Conservation (phyloP, 2,113 vertebrate genomes). For the Choloepus hoffmanni region DNA sequence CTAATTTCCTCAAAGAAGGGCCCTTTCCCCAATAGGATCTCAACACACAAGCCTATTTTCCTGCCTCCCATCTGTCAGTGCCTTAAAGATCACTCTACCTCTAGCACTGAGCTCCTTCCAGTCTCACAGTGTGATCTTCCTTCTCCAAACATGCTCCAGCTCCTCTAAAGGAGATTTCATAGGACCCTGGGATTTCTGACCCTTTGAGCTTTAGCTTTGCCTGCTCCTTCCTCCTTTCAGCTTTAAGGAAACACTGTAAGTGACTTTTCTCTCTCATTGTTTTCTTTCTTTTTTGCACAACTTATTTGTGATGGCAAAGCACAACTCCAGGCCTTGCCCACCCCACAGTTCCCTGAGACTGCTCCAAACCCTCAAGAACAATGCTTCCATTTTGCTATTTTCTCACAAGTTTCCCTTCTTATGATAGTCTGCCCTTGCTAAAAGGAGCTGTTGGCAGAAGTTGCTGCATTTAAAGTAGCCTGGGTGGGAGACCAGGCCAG, state of each 20-base stretch:
- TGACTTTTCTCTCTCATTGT: not conserved
- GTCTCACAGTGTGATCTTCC: not conserved
- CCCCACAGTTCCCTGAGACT: slow-evolving; percentile 48
- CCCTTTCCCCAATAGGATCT: not conserved
- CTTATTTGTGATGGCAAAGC: slow-evolving; percentile 72
- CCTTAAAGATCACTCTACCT: not conserved
- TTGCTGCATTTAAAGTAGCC: slow-evolving; percentile 84
- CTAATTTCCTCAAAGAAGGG: not conserved
- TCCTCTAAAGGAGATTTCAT: not conserved
- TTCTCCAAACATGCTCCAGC: not conserved
- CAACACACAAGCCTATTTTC: not conserved
- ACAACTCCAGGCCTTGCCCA: slow-evolving; percentile 16
- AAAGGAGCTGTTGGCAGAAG: slow-evolving; percentile 86
- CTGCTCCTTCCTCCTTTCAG: not conserved
- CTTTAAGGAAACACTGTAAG: not conserved
- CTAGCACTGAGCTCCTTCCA: not conserved
- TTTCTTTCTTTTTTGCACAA: not conserved
- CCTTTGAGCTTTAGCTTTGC: not conserved
- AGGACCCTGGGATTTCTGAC: not conserved
- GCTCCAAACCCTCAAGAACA: slow-evolving; percentile 81
- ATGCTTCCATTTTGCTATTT: slow-evolving; percentile 84
- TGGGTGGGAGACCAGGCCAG: slow-evolving; percentile 77
- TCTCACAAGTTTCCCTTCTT: slow-evolving; percentile 82
- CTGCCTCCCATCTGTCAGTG: not conserved
- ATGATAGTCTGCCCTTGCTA: slow-evolving; percentile 76